Evolutionary conservation across 2,113 vertebrate genomes (phyloP).

Genomic region (Merops nubicus): DNA sequence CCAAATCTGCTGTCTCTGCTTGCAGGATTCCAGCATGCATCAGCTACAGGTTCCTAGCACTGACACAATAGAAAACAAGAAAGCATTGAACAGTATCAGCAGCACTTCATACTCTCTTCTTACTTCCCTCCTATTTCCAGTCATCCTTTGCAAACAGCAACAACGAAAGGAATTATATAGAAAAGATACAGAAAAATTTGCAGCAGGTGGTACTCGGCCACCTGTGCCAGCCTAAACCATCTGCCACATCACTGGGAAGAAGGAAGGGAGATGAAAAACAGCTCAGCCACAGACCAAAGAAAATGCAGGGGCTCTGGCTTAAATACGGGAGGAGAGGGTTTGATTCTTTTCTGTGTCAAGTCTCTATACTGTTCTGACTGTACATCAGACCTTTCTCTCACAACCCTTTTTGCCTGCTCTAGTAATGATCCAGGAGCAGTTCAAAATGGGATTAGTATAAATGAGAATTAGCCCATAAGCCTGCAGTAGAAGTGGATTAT

Average conservation of each 20-base stretch:
- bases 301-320: not conserved
- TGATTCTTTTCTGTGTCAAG: not conserved
- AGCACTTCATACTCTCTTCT: not conserved
- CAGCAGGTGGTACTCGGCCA: conserved; percentile 22
- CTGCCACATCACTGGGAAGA: conserved; percentile 9
- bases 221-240: conserved; percentile 27
- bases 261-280: not conserved
- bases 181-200: not conserved
- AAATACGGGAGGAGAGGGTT: not conserved
- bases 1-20: not conserved
- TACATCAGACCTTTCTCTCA: not conserved
- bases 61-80: not conserved
- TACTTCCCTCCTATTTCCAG: not conserved
- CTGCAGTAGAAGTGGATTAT: conserved; percentile 23
- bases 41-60: not conserved
- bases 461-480: conserved; percentile 7
- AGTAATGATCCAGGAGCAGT: not conserved
- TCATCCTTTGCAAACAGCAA: not conserved
- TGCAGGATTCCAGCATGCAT: fast-evolving
- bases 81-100: not conserved
- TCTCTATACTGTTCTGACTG: not conserved
- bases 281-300: not conserved
- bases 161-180: not conserved
- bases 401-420: not conserved
- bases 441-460: conserved; percentile 16